Conservation (phyloP, 2,888 invertebrate species). For the Choreutis nemorana region DNA sequence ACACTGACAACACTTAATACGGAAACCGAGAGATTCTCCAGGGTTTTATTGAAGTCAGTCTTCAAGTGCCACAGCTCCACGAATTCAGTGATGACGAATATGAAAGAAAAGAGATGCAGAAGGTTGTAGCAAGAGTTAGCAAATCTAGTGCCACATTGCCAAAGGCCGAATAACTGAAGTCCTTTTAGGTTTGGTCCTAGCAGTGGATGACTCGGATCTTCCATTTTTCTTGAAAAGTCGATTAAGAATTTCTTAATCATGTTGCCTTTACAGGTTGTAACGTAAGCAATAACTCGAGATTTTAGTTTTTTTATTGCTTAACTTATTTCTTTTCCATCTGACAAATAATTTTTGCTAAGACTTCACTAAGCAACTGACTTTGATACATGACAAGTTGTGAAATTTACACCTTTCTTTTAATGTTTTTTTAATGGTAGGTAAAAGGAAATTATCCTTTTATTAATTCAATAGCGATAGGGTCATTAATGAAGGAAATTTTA, state of each 20-base stretch:
- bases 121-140: slow-evolving; percentile 19
- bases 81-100: slow-evolving; percentile 24
- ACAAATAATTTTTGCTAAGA: too few species aligned
- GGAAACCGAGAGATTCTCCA: slow-evolving; percentile 29
- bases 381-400: too few species aligned
- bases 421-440: too few species aligned
- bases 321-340: too few species aligned
- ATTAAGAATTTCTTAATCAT: slow-evolving; percentile 22
- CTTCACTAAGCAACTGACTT: too few species aligned
- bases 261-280: slow-evolving; percentile 3
- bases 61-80: slow-evolving; percentile 26
- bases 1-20: slow-evolving; percentile 21
- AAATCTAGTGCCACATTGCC: slow-evolving; percentile 21
- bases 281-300: background rate
- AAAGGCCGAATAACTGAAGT: slow-evolving; percentile 31
- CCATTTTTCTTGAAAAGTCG: slow-evolving; percentile 19
- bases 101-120: slow-evolving; percentile 17
- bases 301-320: background rate
- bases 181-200: slow-evolving; percentile 35
- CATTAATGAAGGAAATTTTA: too few species aligned
- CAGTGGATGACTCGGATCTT: slow-evolving; percentile 31
- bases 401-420: too few species aligned
- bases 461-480: too few species aligned
- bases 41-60: slow-evolving; percentile 23
- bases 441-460: too few species aligned